phyloP scores from a whole-genome alignment of 2,888 invertebrate genomes.

The Proisotoma minuta region DNA sequence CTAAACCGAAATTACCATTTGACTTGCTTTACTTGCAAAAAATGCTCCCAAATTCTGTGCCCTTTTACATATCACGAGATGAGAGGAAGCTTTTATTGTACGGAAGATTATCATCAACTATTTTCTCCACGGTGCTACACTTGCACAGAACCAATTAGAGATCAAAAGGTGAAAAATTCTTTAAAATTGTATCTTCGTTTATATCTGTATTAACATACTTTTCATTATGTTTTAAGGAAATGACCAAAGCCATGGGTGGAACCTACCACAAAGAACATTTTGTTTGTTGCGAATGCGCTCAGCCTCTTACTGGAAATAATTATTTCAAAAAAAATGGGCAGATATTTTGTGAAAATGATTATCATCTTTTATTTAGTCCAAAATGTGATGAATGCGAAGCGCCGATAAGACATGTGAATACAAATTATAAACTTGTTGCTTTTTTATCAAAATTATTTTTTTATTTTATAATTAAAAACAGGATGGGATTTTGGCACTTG shows the following conservation, averaged over 20 bases:
- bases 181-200: background rate
- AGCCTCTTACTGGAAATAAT: slow-evolving; percentile 37
- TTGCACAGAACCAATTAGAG: slow-evolving; percentile 38
- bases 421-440: background rate
- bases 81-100: slow-evolving; percentile 39
- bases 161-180: slow-evolving; percentile 32
- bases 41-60: slow-evolving; percentile 43
- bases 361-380: slow-evolving; percentile 40
- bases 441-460: background rate
- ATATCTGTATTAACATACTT: background rate
- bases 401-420: slow-evolving; percentile 40
- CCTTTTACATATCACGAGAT: slow-evolving; percentile 38
- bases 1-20: slow-evolving; percentile 40
- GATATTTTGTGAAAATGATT: slow-evolving; percentile 43
- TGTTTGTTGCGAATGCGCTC: slow-evolving; percentile 41
- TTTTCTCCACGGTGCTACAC: slow-evolving; percentile 42
- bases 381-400: slow-evolving; percentile 37
- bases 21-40: slow-evolving; percentile 43
- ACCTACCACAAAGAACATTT: slow-evolving; percentile 44
- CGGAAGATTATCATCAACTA: slow-evolving; percentile 36
- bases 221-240: slow-evolving; percentile 27
- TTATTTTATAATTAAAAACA: slow-evolving; percentile 12
- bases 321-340: slow-evolving; percentile 39
- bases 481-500: slow-evolving; percentile 43
- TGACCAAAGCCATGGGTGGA: slow-evolving; percentile 41